Conservation (phyloP, 2,888 invertebrate species). For the Clistopyga incitator region DNA sequence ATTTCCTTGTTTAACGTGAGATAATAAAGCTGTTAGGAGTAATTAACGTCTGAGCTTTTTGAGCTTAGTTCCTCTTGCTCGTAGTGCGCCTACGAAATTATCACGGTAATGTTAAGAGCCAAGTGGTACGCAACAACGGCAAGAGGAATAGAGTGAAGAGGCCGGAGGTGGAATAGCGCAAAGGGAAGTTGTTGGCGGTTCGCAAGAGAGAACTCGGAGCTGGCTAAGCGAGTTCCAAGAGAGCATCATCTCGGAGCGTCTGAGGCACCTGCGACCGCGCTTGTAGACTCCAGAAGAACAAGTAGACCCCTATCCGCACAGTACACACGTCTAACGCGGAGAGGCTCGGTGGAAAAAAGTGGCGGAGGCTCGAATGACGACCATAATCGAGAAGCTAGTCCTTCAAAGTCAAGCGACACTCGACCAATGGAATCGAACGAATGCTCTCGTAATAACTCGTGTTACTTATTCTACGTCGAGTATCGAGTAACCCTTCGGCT, state of each 20-base stretch:
- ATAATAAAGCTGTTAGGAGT: neutral
- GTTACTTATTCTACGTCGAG: neutral
- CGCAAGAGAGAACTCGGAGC: slow-evolving; percentile 8
- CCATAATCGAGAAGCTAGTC: slow-evolving; percentile 20
- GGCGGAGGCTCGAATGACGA: slow-evolving; percentile 26
- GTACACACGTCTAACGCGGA: slow-evolving; percentile 22
- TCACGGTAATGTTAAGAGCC: slow-evolving; percentile 28
- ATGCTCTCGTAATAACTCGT: slow-evolving; percentile 10
- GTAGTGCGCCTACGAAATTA: slow-evolving; percentile 27
- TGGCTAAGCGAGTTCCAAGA: slow-evolving; percentile 56
- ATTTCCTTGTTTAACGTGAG: neutral
- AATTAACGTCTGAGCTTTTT: slow-evolving; percentile 10
- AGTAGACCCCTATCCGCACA: slow-evolving; percentile 24
- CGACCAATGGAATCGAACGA: neutral
- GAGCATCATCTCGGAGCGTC: slow-evolving; percentile 9
- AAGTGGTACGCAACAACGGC: slow-evolving; percentile 1
- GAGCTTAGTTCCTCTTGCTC: slow-evolving; percentile 4
- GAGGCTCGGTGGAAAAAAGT: slow-evolving; percentile 38
- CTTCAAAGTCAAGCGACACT: neutral
- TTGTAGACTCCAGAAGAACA: slow-evolving; percentile 49
- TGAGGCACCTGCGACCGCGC: slow-evolving; percentile 54
- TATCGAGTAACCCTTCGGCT: slow-evolving; percentile 39
- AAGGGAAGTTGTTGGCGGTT: neutral
- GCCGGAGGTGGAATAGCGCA: neutral
- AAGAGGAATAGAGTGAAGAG: slow-evolving; percentile 29